These are phyloP conservation scores for Apoderus coryli DNA, from an alignment of 2,888 invertebrate species.

Conservation along the genomic window DNA sequence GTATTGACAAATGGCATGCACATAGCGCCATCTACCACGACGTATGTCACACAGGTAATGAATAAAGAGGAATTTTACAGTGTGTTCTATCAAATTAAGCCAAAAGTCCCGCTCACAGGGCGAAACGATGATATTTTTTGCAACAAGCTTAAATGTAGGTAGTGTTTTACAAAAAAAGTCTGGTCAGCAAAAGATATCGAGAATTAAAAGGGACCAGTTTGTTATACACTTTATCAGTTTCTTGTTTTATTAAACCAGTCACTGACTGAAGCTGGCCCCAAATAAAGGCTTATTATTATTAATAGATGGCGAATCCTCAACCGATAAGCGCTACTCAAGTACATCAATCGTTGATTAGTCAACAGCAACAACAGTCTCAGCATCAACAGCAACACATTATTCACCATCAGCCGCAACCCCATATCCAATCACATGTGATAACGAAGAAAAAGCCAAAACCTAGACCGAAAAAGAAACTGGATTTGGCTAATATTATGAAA, in stretches of 20 bases:
- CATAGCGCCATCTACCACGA: slow-evolving; percentile 31
- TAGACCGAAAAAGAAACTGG: slow-evolving; percentile 42
- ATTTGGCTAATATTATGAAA: slow-evolving; percentile 60
- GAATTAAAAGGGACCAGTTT: too few species aligned
- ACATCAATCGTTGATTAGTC: slow-evolving; percentile 20
- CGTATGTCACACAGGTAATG: slow-evolving; percentile 25
- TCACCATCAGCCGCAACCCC: slow-evolving; percentile 11
- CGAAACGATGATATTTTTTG: too few species aligned
- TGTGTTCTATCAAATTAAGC: too few species aligned
- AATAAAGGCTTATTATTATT: slow-evolving; percentile 5
- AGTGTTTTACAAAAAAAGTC: background rate
- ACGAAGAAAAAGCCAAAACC: slow-evolving; percentile 29
- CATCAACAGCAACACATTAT: slow-evolving; percentile 13
- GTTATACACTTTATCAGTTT: too few species aligned
- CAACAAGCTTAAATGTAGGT: too few species aligned
- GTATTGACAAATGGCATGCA: slow-evolving; percentile 42
- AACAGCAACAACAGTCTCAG: slow-evolving; percentile 16
- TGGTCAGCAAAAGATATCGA: too few species aligned
- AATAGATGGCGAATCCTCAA: slow-evolving; percentile 21
- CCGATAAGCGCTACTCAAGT: slow-evolving; percentile 21
- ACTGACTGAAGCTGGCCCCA: too few species aligned
- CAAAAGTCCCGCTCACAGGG: too few species aligned
- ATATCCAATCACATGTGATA: slow-evolving; percentile 21
- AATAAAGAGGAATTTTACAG: too few species aligned
- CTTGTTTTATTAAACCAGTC: too few species aligned